Evolutionary conservation across 1,140 invertebrate species (phyloP).

Genomic region (Sycophaga agraensis): DNA sequence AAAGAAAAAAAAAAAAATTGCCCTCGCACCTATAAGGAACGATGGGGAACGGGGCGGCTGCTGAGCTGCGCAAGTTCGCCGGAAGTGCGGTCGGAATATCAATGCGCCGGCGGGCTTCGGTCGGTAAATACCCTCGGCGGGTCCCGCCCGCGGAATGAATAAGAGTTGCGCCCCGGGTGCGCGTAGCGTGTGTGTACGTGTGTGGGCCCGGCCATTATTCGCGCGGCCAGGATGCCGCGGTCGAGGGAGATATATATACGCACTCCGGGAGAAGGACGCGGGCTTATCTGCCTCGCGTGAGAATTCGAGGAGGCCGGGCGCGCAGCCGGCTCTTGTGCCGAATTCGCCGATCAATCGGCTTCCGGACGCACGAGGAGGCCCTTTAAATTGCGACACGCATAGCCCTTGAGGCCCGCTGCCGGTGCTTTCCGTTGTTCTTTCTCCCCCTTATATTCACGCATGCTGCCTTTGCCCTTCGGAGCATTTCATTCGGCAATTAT

Average conservation of each 20-base stretch:
- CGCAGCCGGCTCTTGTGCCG: not conserved
- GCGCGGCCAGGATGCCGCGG: slow-evolving; percentile 1
- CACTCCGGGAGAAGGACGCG: too few species aligned
- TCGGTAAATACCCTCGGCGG: slow-evolving; percentile 1
- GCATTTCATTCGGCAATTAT: too few species aligned
- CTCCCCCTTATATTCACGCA: too few species aligned
- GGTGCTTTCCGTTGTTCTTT: too few species aligned
- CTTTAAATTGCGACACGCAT: too few species aligned
- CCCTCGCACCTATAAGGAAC: not conserved
- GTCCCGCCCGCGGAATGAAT: slow-evolving; percentile 15
- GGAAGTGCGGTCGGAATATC: slow-evolving; percentile 27
- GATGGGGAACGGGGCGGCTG: too few species aligned
- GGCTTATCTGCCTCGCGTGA: not conserved
- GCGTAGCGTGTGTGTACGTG: not conserved
- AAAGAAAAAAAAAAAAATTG: too few species aligned
- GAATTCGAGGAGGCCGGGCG: not conserved
- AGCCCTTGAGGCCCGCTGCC: too few species aligned
- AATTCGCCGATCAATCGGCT: too few species aligned
- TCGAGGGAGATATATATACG: too few species aligned
- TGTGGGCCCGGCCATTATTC: slow-evolving; percentile 5
- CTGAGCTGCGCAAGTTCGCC: slow-evolving; percentile 6
- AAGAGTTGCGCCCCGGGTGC: slow-evolving; percentile 4
- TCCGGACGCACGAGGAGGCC: too few species aligned
- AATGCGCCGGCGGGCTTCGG: slow-evolving; percentile 12
- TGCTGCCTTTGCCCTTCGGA: too few species aligned